phyloP scores from a whole-genome alignment of 2,797 vertebrate species.

The Xenopus petersii region DNA sequence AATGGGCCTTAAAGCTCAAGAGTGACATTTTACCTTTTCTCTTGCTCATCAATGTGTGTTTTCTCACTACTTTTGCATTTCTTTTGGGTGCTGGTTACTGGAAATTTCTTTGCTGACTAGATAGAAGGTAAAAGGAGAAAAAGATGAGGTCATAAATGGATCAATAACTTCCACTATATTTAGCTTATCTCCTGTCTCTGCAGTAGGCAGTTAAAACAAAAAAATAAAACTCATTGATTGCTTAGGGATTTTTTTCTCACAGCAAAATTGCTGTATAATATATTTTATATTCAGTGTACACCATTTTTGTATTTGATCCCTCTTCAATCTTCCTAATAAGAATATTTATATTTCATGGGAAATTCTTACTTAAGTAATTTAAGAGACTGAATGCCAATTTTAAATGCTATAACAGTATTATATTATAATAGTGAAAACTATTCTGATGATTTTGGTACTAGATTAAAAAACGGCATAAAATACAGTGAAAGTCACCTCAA shows the following conservation, averaged over 20 bases:
- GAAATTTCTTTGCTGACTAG: constrained; percentile 35
- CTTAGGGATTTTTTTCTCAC: constrained; percentile 2
- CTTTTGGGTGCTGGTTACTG: neutral
- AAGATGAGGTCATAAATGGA: constrained; percentile 41
- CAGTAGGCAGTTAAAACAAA: constrained; percentile 1
- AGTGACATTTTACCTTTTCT: constrained; percentile 1
- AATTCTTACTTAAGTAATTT: too few species aligned
- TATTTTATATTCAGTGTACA: too few species aligned
- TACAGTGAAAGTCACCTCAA: too few species aligned
- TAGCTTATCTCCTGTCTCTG: constrained; percentile 25
- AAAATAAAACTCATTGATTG: constrained; percentile 7
- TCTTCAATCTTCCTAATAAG: too few species aligned
- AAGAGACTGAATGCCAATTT: too few species aligned
- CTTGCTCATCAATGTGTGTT: constrained; percentile 8
- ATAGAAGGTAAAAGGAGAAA: constrained; percentile 11
- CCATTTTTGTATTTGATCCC: too few species aligned
- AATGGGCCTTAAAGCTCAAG: neutral
- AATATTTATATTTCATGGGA: too few species aligned
- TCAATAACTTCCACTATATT: constrained; percentile 40
- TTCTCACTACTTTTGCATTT: constrained; percentile 18
- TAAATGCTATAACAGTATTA: too few species aligned
- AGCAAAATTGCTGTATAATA: neutral
- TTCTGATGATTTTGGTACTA: too few species aligned
- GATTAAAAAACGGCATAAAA: too few species aligned
- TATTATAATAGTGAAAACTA: too few species aligned